A percentile compares a stretch with the other conserved stretches of the same genome.
Conservation (phyloP, 2,888 invertebrate species). For the Rotaria socialis region DNA sequence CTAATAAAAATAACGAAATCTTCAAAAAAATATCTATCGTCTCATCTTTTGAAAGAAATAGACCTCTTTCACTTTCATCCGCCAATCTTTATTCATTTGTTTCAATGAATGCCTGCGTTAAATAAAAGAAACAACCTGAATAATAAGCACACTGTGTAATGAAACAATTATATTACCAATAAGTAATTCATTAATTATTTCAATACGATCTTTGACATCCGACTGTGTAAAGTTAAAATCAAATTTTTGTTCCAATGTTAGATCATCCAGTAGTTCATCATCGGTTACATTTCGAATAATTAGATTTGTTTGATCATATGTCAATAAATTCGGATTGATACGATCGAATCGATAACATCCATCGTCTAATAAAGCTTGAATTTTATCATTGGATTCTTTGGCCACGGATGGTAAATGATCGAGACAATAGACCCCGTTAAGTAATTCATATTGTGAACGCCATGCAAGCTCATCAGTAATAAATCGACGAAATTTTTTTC, state of each 20-base stretch:
- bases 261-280: background rate
- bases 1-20: no score
- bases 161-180: background rate
- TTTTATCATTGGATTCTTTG: background rate
- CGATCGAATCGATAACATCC: constrained; percentile 24
- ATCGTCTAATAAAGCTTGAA: background rate
- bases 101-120: no score
- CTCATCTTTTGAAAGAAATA: no score
- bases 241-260: constrained; percentile 2
- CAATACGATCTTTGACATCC: background rate
- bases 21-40: no score
- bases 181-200: constrained; percentile 7
- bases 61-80: no score
- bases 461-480: constrained; percentile 39
- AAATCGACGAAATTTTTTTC: constrained; percentile 42
- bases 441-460: constrained; percentile 41
- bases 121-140: no score
- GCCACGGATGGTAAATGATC: background rate
- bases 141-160: no score
- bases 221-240: background rate
- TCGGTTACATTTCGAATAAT: background rate
- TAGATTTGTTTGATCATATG: constrained; percentile 9
- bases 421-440: background rate
- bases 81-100: no score
- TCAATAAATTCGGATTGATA: constrained; percentile 19